Evolutionary conservation across 2,888 invertebrate genomes (phyloP).

Genomic region (Aphodius sticticus): DNA sequence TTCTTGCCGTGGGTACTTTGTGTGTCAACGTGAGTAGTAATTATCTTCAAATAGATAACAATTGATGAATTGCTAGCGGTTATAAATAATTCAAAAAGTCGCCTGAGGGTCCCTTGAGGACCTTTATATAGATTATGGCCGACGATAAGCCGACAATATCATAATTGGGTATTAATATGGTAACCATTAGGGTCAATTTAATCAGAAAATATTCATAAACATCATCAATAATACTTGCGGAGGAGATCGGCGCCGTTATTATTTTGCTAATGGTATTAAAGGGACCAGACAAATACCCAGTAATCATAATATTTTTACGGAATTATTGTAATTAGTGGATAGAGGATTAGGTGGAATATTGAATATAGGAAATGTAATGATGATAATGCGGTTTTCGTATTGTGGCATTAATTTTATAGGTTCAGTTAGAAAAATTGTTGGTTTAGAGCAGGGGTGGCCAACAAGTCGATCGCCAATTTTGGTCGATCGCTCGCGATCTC

Average conservation of each 20-base stretch:
- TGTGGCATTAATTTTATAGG: too few relatives aligned
- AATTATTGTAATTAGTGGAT: neutral
- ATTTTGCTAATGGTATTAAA: conserved; percentile 18
- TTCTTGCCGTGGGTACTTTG: neutral
- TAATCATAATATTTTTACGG: neutral
- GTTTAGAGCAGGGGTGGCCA: too few relatives aligned
- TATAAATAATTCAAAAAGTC: conserved; percentile 29
- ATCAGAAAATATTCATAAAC: conserved; percentile 29
- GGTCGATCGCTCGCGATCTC: too few relatives aligned
- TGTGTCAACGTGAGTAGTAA: conserved; percentile 4
- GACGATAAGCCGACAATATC: conserved; percentile 29
- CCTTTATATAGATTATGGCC: conserved; percentile 28
- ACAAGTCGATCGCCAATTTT: too few relatives aligned
- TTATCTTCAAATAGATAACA: conserved; percentile 22
- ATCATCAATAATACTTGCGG: conserved; percentile 25
- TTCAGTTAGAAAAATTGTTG: too few relatives aligned
- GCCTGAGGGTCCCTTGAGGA: conserved; percentile 7
- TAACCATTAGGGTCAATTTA: conserved; percentile 31
- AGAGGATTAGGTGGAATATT: neutral
- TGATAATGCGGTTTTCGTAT: too few relatives aligned
- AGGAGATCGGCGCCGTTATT: conserved; percentile 8
- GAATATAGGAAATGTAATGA: too few relatives aligned
- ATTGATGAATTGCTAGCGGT: conserved; percentile 27
- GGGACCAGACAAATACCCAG: neutral
- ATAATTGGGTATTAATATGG: conserved; percentile 33